phyloP scores from a whole-genome alignment of 2,888 invertebrate species.

The Aricia artaxerxes region DNA sequence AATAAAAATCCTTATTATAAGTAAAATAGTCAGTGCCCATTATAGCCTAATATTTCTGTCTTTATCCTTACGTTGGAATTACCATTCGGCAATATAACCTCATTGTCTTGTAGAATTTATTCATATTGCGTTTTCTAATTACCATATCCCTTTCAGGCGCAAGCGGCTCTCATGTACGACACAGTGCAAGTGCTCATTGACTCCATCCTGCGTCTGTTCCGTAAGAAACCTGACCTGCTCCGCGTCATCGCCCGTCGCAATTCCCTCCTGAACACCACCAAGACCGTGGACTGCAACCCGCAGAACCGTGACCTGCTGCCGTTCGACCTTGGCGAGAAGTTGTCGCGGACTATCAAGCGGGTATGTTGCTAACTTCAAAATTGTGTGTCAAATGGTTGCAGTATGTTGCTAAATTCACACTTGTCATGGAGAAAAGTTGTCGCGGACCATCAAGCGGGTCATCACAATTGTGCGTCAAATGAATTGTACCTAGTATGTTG shows the following conservation, averaged over 20 bases:
- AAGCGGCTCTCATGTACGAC: conserved; percentile 96
- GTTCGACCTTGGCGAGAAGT: conserved; percentile 93
- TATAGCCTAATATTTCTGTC: no score
- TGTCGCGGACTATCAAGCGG: conserved; percentile 89
- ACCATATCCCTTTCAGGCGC: conserved; percentile 81
- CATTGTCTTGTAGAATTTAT: no score
- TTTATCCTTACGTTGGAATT: no score
- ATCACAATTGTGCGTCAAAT: not conserved
- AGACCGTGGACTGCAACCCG: conserved; percentile 89
- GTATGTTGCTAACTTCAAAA: conserved; percentile 59
- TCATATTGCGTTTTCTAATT: no score
- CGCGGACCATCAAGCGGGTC: conserved; percentile 89
- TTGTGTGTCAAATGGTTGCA: not conserved
- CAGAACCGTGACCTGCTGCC: conserved; percentile 87
- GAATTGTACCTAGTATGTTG: no score
- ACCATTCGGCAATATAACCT: no score
- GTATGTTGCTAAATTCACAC: no score
- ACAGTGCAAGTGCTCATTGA: conserved; percentile 93
- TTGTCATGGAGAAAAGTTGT: conserved; percentile 87
- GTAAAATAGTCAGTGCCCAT: no score
- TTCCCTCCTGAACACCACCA: conserved; percentile 80
- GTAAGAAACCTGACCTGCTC: conserved; percentile 90
- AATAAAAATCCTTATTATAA: no score
- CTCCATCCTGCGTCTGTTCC: conserved; percentile 90
- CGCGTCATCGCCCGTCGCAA: conserved; percentile 76